Percentiles rank a stretch among this genome's conserved stretches.
These are phyloP conservation scores for Volucella inflata DNA, from an alignment of 2,888 invertebrate species.

Conservation along the genomic window DNA sequence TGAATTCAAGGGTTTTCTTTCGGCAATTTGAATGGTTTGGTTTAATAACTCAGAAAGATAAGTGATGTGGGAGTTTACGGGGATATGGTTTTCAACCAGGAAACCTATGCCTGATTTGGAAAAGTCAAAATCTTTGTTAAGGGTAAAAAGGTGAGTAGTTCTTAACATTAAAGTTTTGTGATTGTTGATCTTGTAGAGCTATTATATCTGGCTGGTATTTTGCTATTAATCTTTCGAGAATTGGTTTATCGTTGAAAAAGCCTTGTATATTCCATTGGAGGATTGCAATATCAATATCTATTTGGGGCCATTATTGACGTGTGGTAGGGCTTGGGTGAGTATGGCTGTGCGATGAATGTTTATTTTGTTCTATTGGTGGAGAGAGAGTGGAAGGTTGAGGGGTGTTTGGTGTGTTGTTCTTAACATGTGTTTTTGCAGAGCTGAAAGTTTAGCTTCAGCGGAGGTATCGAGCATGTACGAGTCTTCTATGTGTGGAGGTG, in stretches of 20 bases:
- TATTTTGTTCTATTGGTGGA: not conserved
- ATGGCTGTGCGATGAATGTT: too few species aligned
- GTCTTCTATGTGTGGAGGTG: too few species aligned
- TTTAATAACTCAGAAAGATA: slow-evolving; percentile 2
- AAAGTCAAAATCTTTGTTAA: not conserved
- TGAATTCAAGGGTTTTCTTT: not conserved
- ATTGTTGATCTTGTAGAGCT: slow-evolving; percentile 26
- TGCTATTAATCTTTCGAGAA: slow-evolving; percentile 14
- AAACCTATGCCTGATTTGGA: slow-evolving; percentile 17
- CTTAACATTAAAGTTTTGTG: not conserved
- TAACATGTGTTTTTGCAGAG: too few species aligned
- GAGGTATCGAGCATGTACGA: too few species aligned
- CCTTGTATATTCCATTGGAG: slow-evolving; percentile 56
- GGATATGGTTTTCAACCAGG: slow-evolving; percentile 30
- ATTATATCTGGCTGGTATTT: slow-evolving; percentile 31
- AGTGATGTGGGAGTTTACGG: slow-evolving; percentile 1
- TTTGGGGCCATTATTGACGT: slow-evolving; percentile 13
- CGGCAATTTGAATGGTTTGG: slow-evolving; percentile 22
- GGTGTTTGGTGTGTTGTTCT: too few species aligned
- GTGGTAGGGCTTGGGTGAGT: too few species aligned
- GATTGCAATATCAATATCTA: slow-evolving; percentile 23
- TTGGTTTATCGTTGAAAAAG: slow-evolving; percentile 28
- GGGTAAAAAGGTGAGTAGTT: not conserved
- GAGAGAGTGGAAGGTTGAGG: too few species aligned
- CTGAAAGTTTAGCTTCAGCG: too few species aligned